A percentile compares a stretch with the other conserved stretches of the same genome.
phyloP scores from a whole-genome alignment of 2,113 vertebrate genomes.

The Sander vitreus region DNA sequence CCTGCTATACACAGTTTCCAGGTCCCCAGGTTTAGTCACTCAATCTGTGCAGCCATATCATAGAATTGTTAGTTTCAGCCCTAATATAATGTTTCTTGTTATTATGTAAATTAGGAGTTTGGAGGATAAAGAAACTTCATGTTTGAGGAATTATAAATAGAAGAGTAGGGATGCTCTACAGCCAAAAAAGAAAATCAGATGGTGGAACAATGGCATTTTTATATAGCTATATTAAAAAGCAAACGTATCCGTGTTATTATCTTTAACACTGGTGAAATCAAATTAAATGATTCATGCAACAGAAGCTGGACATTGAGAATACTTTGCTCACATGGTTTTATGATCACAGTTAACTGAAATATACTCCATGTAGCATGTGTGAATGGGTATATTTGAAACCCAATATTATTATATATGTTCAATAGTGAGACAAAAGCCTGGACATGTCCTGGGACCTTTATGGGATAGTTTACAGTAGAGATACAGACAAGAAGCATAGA shows the following conservation, averaged over 20 bases:
- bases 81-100: background rate
- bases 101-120: background rate
- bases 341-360: background rate
- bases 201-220: background rate
- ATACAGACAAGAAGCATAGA: too few species aligned
- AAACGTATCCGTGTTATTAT: background rate
- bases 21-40: background rate
- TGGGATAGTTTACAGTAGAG: background rate
- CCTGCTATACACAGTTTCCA: background rate
- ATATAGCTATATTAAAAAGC: background rate
- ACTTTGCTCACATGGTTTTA: background rate
- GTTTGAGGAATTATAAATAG: background rate
- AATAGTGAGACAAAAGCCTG: background rate
- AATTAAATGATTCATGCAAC: background rate
- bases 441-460: background rate
- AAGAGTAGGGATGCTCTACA: background rate
- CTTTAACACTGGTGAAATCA: background rate
- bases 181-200: background rate
- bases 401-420: background rate
- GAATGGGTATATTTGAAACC: too few species aligned
- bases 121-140: background rate
- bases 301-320: background rate
- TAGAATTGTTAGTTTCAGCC: background rate
- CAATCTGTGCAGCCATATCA: background rate
- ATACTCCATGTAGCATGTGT: too few species aligned